Base-by-base conservation (phyloP, 2,113 vertebrate genomes). In the Strix uralensis region DNA sequence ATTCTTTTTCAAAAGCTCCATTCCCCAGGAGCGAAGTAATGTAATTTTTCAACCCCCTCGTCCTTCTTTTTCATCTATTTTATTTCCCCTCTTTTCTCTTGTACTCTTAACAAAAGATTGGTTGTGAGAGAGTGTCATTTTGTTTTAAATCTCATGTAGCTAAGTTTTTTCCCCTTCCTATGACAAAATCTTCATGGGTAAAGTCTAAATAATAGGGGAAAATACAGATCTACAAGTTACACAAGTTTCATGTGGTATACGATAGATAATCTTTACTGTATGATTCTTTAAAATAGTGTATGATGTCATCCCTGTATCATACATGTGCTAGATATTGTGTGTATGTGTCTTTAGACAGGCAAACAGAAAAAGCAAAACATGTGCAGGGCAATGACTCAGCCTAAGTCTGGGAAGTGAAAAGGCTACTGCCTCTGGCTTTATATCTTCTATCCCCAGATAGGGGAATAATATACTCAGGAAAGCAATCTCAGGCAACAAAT, bases 1-100 rank as follows among this genome's bases (percentile, higher is more conserved):
- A 92, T 95, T 97, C 65, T 49, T 97, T 98, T 96, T 96, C 91
- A 96, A 95, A 96, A 94, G 82, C 67, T 95, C 82, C 52, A 59
- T 91, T 97, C 71, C 77, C 62, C 18, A 42, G 79, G 78, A 96
- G 87, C 80, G 1, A 97, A 94, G 83, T 88, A 95, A 92, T 84
- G 81, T 81, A 67, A 80, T 81, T 96, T 97, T 97, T 82, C 86
- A 88, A 85, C 85, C 85, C 63, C 52, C 40, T 78, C 25, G 15
- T 86, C 63, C 49, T 77, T 88, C 65, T 90, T 96, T 90, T 90
- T 89, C 40, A 84, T 66, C 86, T 96, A 5, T 78, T 97, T 92
- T 96, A 73, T 70, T 96, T 94, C n/a, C 14, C 32, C 12, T 82
- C 78, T 96, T 71, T 67, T 71, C 59, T 94, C 42, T 63, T 57